A percentile compares a stretch with the other conserved stretches of the same genome.
Evolutionary conservation across 2,888 invertebrate species (phyloP).

Genomic region (Machimus rusticus): DNA sequence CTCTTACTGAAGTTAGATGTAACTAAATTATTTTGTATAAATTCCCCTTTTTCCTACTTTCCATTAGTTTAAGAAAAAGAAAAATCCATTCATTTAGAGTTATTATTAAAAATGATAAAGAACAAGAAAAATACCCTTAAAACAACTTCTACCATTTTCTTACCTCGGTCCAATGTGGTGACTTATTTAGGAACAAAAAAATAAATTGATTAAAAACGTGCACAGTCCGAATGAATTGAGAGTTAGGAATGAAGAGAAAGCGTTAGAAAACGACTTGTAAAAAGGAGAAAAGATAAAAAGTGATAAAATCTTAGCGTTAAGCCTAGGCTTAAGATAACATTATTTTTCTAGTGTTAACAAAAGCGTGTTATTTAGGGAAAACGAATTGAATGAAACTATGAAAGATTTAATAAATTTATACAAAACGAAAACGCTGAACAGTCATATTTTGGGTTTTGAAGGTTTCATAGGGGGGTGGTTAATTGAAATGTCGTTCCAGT

Average conservation of each 20-base stretch:
- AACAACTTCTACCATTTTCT: neutral
- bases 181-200: neutral
- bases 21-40: neutral
- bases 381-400: constrained; percentile 27
- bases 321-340: constrained; percentile 36
- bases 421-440: neutral
- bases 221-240: neutral
- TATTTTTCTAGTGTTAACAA: constrained; percentile 41
- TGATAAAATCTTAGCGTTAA: constrained; percentile 31
- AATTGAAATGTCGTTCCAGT: neutral
- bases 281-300: constrained; percentile 28
- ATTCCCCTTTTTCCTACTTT: neutral
- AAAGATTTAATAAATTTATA: constrained; percentile 32
- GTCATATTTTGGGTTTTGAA: neutral
- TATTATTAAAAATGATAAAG: neutral
- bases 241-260: neutral
- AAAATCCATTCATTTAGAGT: neutral
- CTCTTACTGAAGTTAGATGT: neutral
- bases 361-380: constrained; percentile 41
- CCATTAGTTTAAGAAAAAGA: neutral
- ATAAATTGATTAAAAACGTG: constrained; percentile 14
- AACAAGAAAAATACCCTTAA: neutral
- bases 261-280: neutral
- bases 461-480: neutral
- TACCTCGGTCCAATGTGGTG: neutral